Conservation (phyloP, 2,797 vertebrate genomes). For the Steatocranus sp. region DNA sequence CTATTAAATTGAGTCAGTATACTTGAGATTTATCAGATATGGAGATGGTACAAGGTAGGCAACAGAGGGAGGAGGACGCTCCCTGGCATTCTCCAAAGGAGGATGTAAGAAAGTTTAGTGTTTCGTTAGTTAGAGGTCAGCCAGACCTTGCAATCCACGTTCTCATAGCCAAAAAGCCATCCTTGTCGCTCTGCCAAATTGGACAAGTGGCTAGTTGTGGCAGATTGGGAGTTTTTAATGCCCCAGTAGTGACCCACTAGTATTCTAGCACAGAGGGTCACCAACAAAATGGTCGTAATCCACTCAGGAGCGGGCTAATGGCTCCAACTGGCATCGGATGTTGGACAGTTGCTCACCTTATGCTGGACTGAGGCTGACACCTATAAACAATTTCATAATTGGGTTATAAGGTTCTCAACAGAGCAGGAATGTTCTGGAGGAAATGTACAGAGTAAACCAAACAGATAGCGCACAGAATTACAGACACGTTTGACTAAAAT, state of each 20-base stretch:
- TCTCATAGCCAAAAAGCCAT: neutral
- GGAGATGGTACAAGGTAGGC: neutral
- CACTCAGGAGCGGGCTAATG: constrained; percentile 45
- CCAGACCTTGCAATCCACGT: constrained; percentile 26
- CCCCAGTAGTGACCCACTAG: neutral
- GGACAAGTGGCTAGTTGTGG: constrained; percentile 3
- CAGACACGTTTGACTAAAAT: neutral
- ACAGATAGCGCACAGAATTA: neutral
- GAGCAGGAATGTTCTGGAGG: neutral
- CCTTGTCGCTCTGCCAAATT: constrained; percentile 35
- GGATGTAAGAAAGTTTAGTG: constrained; percentile 6
- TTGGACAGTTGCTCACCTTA: constrained; percentile 10
- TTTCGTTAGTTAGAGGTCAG: constrained; percentile 32
- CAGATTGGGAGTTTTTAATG: constrained; percentile 18
- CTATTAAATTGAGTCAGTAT: neutral
- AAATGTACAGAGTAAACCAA: neutral
- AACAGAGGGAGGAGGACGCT: neutral
- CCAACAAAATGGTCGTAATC: constrained; percentile 39
- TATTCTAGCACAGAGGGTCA: constrained; percentile 17
- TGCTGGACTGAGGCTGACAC: neutral
- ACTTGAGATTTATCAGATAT: neutral
- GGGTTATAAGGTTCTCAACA: neutral
- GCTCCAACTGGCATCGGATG: constrained; percentile 41
- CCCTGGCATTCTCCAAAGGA: neutral
- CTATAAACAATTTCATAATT: constrained; percentile 28